A percentile compares a stretch with the other conserved stretches of the same genome.
These are phyloP conservation scores for Drosophila austrosaltans DNA, from an alignment of 2,888 invertebrate species.

Conservation along the genomic window DNA sequence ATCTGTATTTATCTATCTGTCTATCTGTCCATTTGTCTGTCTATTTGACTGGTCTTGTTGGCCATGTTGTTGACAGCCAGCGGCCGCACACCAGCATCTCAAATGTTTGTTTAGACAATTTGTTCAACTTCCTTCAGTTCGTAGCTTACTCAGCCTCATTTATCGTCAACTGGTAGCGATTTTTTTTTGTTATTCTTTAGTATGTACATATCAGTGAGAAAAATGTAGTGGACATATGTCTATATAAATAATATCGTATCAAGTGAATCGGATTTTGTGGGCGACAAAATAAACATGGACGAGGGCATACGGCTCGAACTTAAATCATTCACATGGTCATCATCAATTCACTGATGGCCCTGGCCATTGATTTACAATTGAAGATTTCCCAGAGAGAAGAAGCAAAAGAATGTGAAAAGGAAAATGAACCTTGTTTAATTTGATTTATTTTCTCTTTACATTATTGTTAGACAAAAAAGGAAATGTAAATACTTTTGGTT, in stretches of 20 bases:
- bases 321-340: background rate
- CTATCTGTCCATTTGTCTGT: constrained; percentile 9
- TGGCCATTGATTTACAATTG: background rate
- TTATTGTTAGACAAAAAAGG: too few relatives aligned
- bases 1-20: background rate
- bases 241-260: constrained; percentile 47
- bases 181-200: constrained; percentile 59
- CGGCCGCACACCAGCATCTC: constrained; percentile 23
- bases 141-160: constrained; percentile 28
- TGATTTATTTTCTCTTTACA: background rate
- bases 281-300: constrained; percentile 52
- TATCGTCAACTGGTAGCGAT: constrained; percentile 23
- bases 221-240: constrained; percentile 26
- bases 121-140: constrained; percentile 15
- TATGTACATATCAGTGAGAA: constrained; percentile 24
- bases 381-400: background rate
- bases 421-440: background rate
- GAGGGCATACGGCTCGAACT: background rate
- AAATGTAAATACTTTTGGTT: too few relatives aligned
- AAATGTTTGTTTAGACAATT: constrained; percentile 63
- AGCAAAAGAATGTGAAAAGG: background rate
- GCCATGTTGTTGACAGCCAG: constrained; percentile 65
- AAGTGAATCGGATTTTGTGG: constrained; percentile 23
- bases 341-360: background rate
- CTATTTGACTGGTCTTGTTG: constrained; percentile 33